Evolutionary conservation across 2,888 invertebrate genomes (phyloP).

Genomic region (Caenorhabditis uteleia): DNA sequence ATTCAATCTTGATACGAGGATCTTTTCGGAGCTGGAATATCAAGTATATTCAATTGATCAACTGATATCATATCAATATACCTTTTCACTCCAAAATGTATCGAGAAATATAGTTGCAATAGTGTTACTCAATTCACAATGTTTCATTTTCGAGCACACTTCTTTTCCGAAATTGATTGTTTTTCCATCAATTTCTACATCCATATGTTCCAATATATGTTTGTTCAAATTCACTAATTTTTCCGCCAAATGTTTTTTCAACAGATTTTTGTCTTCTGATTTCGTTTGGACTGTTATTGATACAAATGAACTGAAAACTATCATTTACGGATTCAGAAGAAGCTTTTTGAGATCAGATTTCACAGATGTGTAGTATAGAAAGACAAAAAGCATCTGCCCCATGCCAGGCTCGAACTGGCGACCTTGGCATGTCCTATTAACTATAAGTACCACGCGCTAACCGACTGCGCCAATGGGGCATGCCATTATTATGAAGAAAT

Average conservation of each 20-base stretch:
- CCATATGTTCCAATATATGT: conserved; percentile 65
- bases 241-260: conserved; percentile 44
- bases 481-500: background rate
- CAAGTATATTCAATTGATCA: background rate
- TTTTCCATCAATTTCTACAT: conserved; percentile 53
- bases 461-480: conserved; percentile 62
- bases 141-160: conserved; percentile 58
- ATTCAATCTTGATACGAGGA: conserved; percentile 60
- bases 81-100: conserved; percentile 66
- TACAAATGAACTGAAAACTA: conserved; percentile 59
- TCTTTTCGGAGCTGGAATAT: conserved; percentile 60
- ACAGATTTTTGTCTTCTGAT: conserved; percentile 53
- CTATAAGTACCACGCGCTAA: conserved; percentile 63
- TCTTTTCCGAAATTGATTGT: conserved; percentile 60
- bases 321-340: background rate
- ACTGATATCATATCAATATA: conserved; percentile 9
- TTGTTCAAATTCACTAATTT: conserved; percentile 52
- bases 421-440: conserved; percentile 46
- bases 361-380: background rate
- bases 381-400: conserved; percentile 40
- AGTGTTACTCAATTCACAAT: conserved; percentile 64
- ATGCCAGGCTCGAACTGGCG: conserved; percentile 52
- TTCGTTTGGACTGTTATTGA: conserved; percentile 64
- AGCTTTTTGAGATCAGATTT: background rate
- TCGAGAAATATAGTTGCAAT: conserved; percentile 65